Conservation (phyloP, 2,113 vertebrate species). For the Phalacrocorax pelagicus region DNA sequence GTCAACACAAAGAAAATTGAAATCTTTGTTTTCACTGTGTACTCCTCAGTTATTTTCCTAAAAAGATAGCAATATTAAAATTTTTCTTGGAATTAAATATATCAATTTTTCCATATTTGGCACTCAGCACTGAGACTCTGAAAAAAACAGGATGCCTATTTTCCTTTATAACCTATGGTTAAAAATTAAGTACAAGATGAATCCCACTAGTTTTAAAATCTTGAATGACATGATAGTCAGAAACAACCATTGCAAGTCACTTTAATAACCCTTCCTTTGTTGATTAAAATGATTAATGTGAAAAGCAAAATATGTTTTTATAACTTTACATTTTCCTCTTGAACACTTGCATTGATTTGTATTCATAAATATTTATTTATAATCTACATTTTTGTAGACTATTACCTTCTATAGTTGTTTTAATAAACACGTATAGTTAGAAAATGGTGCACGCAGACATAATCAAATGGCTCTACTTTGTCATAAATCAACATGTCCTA, state of each 20-base stretch:
- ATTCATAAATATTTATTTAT: neutral
- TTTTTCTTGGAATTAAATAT: neutral
- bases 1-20: neutral
- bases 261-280: neutral
- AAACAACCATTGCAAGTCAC: neutral
- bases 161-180: neutral
- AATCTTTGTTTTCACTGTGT: neutral
- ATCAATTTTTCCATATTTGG: neutral
- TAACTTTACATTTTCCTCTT: neutral
- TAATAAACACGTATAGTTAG: neutral
- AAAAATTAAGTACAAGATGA: neutral
- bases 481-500: neutral
- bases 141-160: neutral
- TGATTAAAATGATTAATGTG: neutral
- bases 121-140: neutral
- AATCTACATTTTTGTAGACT: neutral
- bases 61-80: neutral
- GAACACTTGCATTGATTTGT: neutral
- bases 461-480: neutral
- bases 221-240: neutral
- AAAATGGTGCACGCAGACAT: neutral
- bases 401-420: neutral
- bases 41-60: neutral
- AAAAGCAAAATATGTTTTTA: neutral
- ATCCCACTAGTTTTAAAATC: neutral